These are phyloP conservation scores for Myiothlypis chrysogaster DNA, from an alignment of 2,797 vertebrate species.

Conservation along the genomic window DNA sequence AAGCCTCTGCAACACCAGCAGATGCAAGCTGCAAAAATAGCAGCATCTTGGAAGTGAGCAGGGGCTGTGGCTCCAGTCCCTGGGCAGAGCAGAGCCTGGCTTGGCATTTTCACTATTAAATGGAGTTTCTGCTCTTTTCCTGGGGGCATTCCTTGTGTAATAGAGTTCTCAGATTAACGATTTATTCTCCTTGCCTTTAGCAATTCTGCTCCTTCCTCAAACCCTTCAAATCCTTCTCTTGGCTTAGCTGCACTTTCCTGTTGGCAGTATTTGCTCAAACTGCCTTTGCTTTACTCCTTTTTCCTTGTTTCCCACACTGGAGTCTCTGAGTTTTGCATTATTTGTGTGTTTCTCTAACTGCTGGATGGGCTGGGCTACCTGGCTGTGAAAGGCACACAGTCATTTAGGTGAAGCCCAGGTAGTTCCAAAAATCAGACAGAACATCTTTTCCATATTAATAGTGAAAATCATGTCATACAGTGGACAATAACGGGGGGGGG, in stretches of 20 bases:
- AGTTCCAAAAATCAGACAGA: background rate
- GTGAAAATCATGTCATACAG: background rate
- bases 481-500: background rate
- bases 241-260: background rate
- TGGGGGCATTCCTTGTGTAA: background rate
- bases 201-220: background rate
- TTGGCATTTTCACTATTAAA: constrained; percentile 30
- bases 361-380: background rate
- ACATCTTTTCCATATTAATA: background rate
- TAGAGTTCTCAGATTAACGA: background rate
- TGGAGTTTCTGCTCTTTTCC: constrained; percentile 26
- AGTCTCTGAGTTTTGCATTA: background rate
- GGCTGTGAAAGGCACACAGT: background rate
- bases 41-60: constrained; percentile 29
- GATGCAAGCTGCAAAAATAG: constrained; percentile 21
- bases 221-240: background rate
- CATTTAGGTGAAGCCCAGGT: background rate
- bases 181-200: constrained; percentile 14
- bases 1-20: background rate
- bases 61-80: background rate
- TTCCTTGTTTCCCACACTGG: background rate
- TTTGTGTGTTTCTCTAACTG: background rate
- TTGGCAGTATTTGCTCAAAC: background rate
- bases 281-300: background rate
- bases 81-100: background rate